Percentiles rank a stretch among this genome's conserved stretches.
Evolutionary conservation across 2,113 vertebrate species (phyloP).

Genomic region (Ondatra zibethicus): DNA sequence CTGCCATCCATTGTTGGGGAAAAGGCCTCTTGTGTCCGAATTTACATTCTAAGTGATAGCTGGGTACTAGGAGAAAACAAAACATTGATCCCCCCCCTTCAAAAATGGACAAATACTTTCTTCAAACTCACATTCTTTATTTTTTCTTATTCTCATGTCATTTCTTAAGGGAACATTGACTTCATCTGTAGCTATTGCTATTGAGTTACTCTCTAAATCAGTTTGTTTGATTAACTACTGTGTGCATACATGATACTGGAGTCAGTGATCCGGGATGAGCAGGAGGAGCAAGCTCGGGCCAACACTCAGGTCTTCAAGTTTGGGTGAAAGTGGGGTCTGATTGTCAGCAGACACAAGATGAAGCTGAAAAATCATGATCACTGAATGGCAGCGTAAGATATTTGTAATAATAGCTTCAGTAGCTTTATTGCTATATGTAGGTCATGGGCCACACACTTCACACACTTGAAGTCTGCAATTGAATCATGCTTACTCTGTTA

Average conservation of each 20-base stretch:
- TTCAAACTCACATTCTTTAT: neutral
- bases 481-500: neutral
- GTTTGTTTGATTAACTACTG: neutral
- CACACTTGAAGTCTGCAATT: neutral
- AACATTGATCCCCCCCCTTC: neutral
- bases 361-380: neutral
- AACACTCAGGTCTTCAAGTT: neutral
- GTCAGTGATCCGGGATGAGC: neutral
- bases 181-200: neutral
- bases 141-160: neutral
- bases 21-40: neutral
- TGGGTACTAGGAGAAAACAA: neutral
- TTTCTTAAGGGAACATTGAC: neutral
- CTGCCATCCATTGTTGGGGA: neutral
- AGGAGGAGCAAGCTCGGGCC: neutral
- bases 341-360: neutral
- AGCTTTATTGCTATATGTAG: neutral
- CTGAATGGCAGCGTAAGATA: neutral
- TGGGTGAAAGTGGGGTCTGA: neutral
- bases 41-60: neutral
- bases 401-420: neutral
- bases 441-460: neutral
- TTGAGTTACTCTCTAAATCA: neutral
- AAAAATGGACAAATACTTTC: neutral
- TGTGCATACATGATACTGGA: rapidly evolving